Percentiles rank a stretch among this genome's conserved stretches.
Evolutionary conservation across 2,797 vertebrate species (phyloP).

Genomic region (Myotis pilosus): DNA sequence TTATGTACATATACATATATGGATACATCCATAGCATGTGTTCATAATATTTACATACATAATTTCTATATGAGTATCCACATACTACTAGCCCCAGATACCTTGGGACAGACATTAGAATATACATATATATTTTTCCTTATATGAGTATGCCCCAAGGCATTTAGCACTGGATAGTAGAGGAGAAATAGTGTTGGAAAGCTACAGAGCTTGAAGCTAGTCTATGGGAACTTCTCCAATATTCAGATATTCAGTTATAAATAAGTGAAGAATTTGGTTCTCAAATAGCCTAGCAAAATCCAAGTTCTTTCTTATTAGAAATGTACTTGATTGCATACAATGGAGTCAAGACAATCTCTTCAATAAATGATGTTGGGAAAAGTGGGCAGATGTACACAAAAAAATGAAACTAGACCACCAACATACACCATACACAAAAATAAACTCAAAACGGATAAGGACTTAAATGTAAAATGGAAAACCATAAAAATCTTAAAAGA

Average conservation of each 20-base stretch:
- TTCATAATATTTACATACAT: background rate
- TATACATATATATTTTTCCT: background rate
- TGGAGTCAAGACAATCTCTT: no score
- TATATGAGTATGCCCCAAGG: background rate
- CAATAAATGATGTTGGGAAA: no score
- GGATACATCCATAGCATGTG: background rate
- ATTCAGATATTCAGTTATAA: background rate
- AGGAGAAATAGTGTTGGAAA: background rate
- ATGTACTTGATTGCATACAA: background rate
- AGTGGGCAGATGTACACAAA: no score
- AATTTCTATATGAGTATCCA: background rate
- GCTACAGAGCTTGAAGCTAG: background rate
- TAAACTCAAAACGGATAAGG: no score
- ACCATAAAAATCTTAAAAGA: no score
- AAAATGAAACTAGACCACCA: no score
- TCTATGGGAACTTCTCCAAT: background rate
- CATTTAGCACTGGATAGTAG: background rate
- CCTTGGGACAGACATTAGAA: background rate
- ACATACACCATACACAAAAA: no score
- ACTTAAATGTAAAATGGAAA: no score
- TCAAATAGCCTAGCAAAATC: background rate
- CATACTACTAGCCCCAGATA: background rate
- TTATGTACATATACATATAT: background rate
- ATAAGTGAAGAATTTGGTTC: background rate
- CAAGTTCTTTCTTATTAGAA: background rate